Base-by-base conservation (phyloP, 2,888 invertebrate genomes). In the Flexamia atlantica region DNA sequence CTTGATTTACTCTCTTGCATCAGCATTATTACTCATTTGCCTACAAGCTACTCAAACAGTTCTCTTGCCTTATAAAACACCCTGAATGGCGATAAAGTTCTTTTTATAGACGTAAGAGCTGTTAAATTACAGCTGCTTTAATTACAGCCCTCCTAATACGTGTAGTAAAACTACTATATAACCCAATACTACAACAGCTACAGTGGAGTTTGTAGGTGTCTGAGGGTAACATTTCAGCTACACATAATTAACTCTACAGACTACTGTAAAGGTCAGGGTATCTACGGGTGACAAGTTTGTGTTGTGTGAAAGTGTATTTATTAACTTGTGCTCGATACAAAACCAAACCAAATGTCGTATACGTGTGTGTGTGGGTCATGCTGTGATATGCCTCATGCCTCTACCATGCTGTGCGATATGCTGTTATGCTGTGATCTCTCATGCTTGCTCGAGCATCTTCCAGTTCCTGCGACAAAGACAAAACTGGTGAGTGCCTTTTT, bases 381-480 rank as follows among this genome's bases (percentile, higher is more conserved):
- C 79, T 57, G 76, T 76, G 76, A 42, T 76, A 76, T 76, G 57
- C 53, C 46, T 57, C 57, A 53, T 79, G 79, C 72, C 40, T 36
- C 72, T 76, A 46, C 76, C 36, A 79, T 79, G 79, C 53, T 32
- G 79, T 32, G 72, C 72, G 72, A 40, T n/a, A n/a, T 72, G 72
- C 57, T 57, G 57, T 57, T 12, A 57, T 57, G 57, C 72, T 30
- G 50, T 50, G 42, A 12, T 23, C 25, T n/a, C 57, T 79, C 79
- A 79, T 79, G 79, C 79, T 36, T 79, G 79, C 50, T 57, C 57
- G 7, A 79, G 30, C 79, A 53, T 50, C 79, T 79, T 79, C 79
- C 79, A 79, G 57, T 79, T 79, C 57, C 79, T 79, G 57, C 7
- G 23, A 30, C 64, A 64, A 30, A 64, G 1, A 46, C 2, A 10